Percentiles rank a stretch among this genome's conserved stretches.
These are phyloP conservation scores for Eubucco bourcierii DNA, from an alignment of 2,113 vertebrate genomes.

Conservation along the genomic window DNA sequence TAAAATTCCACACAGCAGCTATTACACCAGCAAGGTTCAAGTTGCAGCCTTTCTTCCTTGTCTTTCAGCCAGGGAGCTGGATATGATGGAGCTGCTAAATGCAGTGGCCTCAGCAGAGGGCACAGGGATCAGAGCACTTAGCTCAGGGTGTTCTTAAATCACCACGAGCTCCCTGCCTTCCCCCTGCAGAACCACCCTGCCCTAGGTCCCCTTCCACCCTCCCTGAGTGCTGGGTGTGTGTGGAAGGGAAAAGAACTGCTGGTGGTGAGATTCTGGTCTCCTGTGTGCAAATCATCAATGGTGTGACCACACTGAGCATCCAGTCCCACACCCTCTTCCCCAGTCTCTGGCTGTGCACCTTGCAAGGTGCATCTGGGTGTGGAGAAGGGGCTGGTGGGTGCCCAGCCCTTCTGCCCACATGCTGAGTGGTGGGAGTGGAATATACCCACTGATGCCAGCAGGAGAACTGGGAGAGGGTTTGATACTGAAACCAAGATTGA, in stretches of 20 bases:
- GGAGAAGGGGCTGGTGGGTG: neutral
- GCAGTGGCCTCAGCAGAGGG: constrained; percentile 29
- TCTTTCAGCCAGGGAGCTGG: constrained; percentile 38
- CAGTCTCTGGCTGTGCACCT: neutral
- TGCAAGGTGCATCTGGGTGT: neutral
- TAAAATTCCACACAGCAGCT: constrained; percentile 50
- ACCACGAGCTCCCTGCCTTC: neutral
- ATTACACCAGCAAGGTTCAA: constrained; percentile 42
- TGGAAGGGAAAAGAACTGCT: neutral
- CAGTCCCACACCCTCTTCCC: neutral
- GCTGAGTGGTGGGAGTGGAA: neutral
- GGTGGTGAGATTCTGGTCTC: neutral
- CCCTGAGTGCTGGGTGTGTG: fast-evolving
- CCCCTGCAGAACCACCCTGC: neutral
- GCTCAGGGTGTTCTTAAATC: constrained; percentile 2
- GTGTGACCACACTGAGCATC: neutral
- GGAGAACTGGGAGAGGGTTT: neutral
- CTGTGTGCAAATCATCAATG: fast-evolving
- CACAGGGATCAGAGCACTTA: constrained; percentile 19
- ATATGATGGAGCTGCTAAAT: constrained; percentile 18
- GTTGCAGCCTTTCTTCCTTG: constrained; percentile 18
- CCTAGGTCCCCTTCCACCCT: neutral
- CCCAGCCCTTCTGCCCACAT: neutral
- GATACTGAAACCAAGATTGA: neutral
- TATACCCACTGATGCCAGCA: neutral